Conservation (phyloP, 2,113 vertebrate species). For the Thermophis baileyi region DNA sequence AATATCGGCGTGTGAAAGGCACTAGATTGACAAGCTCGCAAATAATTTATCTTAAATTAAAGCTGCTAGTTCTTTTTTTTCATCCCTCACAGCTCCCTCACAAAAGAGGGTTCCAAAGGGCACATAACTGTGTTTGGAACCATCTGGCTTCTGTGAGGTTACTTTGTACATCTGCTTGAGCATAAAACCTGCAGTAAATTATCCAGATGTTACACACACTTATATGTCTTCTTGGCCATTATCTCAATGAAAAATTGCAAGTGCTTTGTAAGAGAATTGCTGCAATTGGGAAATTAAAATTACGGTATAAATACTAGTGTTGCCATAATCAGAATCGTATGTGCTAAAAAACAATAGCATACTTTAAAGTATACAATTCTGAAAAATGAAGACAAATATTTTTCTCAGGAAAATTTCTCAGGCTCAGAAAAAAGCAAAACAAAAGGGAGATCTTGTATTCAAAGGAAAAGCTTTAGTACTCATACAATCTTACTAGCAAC, state of each 20-base stretch:
- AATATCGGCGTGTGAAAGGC: background rate
- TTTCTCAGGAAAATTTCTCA: background rate
- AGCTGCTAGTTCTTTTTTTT: background rate
- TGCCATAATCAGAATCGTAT: background rate
- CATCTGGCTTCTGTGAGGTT: rapidly evolving
- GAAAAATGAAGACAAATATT: background rate
- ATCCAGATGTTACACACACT: rapidly evolving
- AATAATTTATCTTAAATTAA: background rate
- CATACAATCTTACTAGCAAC: background rate
- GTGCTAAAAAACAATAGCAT: background rate
- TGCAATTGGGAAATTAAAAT: background rate
- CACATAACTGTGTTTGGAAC: background rate
- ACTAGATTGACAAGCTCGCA: background rate
- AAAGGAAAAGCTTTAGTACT: background rate
- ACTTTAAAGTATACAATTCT: background rate
- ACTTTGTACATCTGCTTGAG: background rate
- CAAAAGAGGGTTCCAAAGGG: background rate
- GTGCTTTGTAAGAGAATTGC: background rate
- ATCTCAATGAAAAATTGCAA: background rate
- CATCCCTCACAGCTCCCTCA: background rate
- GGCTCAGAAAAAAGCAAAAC: background rate
- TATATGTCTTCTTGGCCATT: background rate
- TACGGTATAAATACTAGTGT: rapidly evolving
- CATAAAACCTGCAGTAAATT: background rate
- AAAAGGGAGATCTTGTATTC: background rate